Base-by-base conservation (phyloP, 2,797 vertebrate genomes). In the Enteromius treurensis region DNA sequence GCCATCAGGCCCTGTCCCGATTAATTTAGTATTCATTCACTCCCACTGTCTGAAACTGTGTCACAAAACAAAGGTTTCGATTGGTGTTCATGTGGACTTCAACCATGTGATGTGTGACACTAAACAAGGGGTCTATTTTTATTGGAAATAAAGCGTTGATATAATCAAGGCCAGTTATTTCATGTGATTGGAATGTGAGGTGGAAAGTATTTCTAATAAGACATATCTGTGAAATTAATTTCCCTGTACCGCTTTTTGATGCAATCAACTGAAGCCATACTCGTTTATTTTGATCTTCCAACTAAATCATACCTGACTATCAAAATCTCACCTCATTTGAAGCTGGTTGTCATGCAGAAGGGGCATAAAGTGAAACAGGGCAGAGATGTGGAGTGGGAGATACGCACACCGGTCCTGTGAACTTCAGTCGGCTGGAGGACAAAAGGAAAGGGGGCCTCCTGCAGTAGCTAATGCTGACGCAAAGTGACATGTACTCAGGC, bases 401-500 rank as follows among this genome's bases (percentile, higher is more conserved):
- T 55, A 58, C 77, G 71, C 87, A 82, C 80, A 67, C 89, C 86
- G 81, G 86, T 87, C 89, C 88, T 89, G 86, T 91, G 91, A 94
- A 91, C 90, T 82, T 85, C 90, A 88, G 84, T 88, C 87, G 58
- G 89, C 91, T 92, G 10, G 77, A 89, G 92, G 92, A 93, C 87
- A 91, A 90, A 92, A 90, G 84, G 89, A 91, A 91, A 81, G 34
- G 81, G 78, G 91, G 89, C 90, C 90, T 91, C 90, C 91, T 91
- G 91, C 88, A 89, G 87, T 91, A 77, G 65, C 88, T 89, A 93
- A 94, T 88, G 51, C 91, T 95, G 92, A 95, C 90, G 60, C 90
- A 92, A 92, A 91, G 91, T 92, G 94, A 94, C 94, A 95, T 91
- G 93, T 94, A 94, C 92, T 92, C 91, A 91, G 93, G 93, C 93